Evolutionary conservation across 2,113 vertebrate species (phyloP), one percentile per base, ranked within the genome.

Genomic region (Noctilio leporinus): DNA sequence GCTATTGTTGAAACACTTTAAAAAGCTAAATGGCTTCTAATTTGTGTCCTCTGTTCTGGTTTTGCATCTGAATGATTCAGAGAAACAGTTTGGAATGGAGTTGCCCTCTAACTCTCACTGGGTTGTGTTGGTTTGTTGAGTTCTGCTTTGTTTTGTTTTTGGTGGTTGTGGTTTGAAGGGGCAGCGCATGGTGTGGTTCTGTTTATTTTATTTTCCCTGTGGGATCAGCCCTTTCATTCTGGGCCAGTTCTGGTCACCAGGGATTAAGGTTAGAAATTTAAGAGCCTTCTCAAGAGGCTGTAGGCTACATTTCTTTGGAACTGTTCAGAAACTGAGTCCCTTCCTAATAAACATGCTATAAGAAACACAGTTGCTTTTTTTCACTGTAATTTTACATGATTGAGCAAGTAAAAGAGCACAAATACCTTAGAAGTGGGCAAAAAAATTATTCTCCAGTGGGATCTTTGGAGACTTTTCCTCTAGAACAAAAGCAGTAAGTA

Each of bases 201-300:
- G 84, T 90, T 93, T 85, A 75, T 84, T 96, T 95, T 62, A 59
- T 87, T 93, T 89, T 96, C 85, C n/a, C 90, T 88, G 12, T 92
- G 84, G 91, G 81, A 90, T 94, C 80, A 81, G 26, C n/a, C 67
- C 84, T 97, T 97, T 95, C 59, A 90, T 90, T 95, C 55, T 70
- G 78, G 72, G 87, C 92, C 92, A 95, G 43, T 72, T 83, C 80
- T 96, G 85, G 80, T 89, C 81, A 86, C 53, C 3, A 2, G n/a
- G 62, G 59, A 88, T 86, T 92, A 82, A 82, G 88, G 80, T 65
- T 89, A 93, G 75, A 12, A 51, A 91, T 69, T 81, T 86, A 75
- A 94, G 64, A 95, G 73, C 72, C 75, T 83, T 82, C 89, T 92
- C 77, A 69, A 62, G 87, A 26, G 95, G 26, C 76, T n/a, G 73